Base-by-base conservation (phyloP, 2,888 invertebrate species). In the Cyclophora albipunctata region DNA sequence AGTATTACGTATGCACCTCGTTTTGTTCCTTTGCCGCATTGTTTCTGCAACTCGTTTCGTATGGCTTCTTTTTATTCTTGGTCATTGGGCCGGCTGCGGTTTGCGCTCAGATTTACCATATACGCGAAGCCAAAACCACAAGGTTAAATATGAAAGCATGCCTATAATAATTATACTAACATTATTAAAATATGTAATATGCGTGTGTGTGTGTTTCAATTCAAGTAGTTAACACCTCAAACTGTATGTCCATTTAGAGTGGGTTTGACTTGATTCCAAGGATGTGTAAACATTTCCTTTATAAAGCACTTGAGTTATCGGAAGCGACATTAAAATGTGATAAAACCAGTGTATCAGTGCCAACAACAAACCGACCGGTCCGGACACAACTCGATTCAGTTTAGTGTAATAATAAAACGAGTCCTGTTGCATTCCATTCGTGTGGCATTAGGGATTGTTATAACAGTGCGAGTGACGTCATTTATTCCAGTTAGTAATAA, bases 1-100 rank as follows among this genome's bases (percentile, higher is more conserved):
- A 45, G 35, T 61, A 66, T 73, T 72, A 69, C 64, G 64, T 68
- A 67, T 63, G 64, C 61, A 62, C 54, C 50, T 50, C 61, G 60
- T 57, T 66, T 57, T 51, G 54, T 58, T 53, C 64, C 66, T 62
- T 68, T 62, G 54, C 56, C 44, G 59, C 65, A 71, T 71, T 69
- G 69, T 73, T 71, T 63, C 58, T 59, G 59, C 35, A 60, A 63
- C 63, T 59, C 57, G 64, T 60, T 54, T 54, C 5, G 37, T 37
- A 37, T 5, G 37, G 45, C 52, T 20, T 46, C 45, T 46, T 46
- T 53, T 46, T 56, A 54, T 55, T 62, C 57, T 57, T 59, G 54
- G 53, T 53, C 45, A 40, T 53, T 54, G 34, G 57, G 52, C 54
- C 51, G 46, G 58, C 51, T 48, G 58, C 48, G 52, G 54, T 54